Percentiles rank a stretch among this genome's conserved stretches.
phyloP scores from a whole-genome alignment of 2,888 invertebrate genomes.

The Troides aeacus region DNA sequence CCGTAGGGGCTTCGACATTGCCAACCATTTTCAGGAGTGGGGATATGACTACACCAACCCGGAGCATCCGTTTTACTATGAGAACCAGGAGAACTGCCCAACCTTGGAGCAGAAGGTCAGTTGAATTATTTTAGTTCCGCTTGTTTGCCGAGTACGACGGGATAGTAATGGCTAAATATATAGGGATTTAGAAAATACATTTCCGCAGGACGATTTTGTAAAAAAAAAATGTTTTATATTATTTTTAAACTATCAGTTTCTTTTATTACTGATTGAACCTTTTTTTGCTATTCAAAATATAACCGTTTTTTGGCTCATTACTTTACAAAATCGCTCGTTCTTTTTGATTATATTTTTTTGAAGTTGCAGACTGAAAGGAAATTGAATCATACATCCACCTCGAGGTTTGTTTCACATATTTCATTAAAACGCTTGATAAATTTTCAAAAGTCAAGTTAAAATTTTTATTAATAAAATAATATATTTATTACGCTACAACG shows the following conservation, averaged over 20 bases:
- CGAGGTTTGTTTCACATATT: conserved; percentile 43
- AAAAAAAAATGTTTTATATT: not conserved
- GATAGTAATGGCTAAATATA: not conserved
- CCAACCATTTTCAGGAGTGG: conserved; percentile 97
- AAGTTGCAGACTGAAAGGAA: conserved; percentile 43
- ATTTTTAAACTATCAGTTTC: not conserved
- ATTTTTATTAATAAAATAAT: not conserved
- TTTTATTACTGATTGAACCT: not conserved
- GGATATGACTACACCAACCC: conserved; percentile 91
- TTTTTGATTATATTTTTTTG: conserved; percentile 44
- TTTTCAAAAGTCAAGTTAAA: not conserved
- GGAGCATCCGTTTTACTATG: conserved; percentile 87
- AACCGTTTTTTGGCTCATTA: no score
- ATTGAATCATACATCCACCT: conserved; percentile 32
- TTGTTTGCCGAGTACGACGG: conserved; percentile 2
- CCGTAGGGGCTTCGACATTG: conserved; percentile 91
- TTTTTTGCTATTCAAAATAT: not conserved
- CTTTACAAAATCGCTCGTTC: conserved; percentile 38
- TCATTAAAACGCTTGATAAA: conserved; percentile 22
- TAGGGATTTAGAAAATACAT: not conserved
- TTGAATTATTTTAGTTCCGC: conserved; percentile 6
- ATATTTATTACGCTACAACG: not conserved
- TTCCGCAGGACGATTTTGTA: not conserved
- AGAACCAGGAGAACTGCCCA: conserved; percentile 85
- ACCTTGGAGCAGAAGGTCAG: conserved; percentile 88